phyloP scores from a whole-genome alignment of 2,797 vertebrate species.

The Parauchenoglanis ngamensis region DNA sequence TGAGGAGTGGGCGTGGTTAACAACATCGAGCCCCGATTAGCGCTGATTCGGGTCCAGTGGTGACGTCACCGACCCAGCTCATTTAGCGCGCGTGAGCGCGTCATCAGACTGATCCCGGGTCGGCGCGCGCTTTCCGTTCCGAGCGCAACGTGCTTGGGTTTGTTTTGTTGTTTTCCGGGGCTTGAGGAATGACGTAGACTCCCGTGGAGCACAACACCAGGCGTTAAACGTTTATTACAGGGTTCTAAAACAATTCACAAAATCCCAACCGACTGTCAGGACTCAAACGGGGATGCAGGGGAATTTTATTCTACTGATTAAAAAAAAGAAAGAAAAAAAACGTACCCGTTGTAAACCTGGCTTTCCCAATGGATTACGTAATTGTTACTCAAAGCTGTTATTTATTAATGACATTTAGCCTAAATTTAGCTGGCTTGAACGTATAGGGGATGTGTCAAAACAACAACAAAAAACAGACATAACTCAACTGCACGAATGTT shows the following conservation, averaged over 20 bases:
- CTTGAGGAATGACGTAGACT: conserved; percentile 51
- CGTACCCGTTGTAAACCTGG: not conserved
- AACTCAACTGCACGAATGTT: not conserved
- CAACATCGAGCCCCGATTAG: not conserved
- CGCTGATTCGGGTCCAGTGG: conserved; percentile 54
- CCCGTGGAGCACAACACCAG: conserved; percentile 1
- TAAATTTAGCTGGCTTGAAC: not conserved
- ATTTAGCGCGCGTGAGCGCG: not conserved
- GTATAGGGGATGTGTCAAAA: not conserved
- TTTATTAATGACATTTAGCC: not conserved
- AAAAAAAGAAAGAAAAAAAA: not conserved
- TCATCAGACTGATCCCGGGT: conserved; percentile 47
- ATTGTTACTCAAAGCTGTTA: not conserved
- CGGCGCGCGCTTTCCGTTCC: conserved; percentile 27
- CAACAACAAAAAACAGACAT: not conserved
- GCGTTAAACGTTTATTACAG: too few species aligned
- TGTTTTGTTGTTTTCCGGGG: conserved; percentile 66
- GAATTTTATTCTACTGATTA: too few species aligned
- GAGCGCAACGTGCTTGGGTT: conserved; percentile 60
- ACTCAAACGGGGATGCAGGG: not conserved
- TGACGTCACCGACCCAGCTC: not conserved
- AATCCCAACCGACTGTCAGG: not conserved
- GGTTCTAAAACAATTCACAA: not conserved
- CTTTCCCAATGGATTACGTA: not conserved
- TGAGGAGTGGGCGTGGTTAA: conserved; percentile 52